Base-by-base conservation (phyloP, 2,113 vertebrate genomes). In the Mirounga angustirostris region DNA sequence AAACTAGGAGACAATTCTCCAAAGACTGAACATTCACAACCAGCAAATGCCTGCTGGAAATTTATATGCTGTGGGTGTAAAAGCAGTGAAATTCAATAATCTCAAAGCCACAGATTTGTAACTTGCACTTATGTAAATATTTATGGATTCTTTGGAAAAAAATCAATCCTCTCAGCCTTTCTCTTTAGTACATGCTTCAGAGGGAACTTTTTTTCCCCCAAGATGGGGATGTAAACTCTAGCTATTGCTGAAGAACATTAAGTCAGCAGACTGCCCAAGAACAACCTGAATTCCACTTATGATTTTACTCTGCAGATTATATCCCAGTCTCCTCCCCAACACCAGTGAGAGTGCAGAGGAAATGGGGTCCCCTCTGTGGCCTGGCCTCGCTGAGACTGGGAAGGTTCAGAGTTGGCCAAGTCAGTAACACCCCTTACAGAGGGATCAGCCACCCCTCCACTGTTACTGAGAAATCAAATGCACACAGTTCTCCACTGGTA, bases 51-150 rank as follows among this genome's bases (percentile, higher is more conserved):
- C 97, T 94, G 69, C 95, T 98, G 97, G 97, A 97, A 97, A 98
- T 78, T 65, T 98, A 98, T 97, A 92, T 80, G 82, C 85, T 97
- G 90, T 61, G 86, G 98, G 96, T 95, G 97, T 94, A 98, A 98
- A 98, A 98, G 98, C 59, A 89, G 98, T 98, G 98, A 98, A 99
- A 99, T 98, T 98, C 97, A 97, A 98, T 98, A 97, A 98, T 98
- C 98, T 98, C 98, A 96, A 98, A 98, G 98, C 98, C 98, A 97
- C 98, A 98, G 98, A 98, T 98, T 98, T 98, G 98, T 98, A 99
- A 98, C 98, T 98, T 97, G 97, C 2, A 65, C 98, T 98, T 99
- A 98, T 98, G 98, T 98, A 99, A 99, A 99, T 97, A 98, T 98
- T 98, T 97, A 98, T 98, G 98, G 98, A 99, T 98, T 98, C 97